Evolutionary conservation across 2,797 vertebrate species (phyloP), one percentile per base, ranked within the genome.

Genomic region (Acropternis orthonyx): DNA sequence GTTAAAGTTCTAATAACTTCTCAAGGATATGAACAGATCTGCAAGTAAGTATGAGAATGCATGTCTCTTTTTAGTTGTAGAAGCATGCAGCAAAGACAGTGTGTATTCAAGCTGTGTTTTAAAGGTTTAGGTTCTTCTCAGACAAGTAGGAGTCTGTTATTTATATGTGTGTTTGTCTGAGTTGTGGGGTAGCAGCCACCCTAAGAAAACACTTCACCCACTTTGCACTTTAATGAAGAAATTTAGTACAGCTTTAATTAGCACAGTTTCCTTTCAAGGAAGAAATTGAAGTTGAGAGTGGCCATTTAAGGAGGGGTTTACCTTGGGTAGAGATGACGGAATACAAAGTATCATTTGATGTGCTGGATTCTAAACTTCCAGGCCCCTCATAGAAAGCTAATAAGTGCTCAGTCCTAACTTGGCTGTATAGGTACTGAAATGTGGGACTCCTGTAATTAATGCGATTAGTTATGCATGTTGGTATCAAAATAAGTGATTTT

Each of bases 1-100:
- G 99, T 99, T 77, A 99, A 99, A 97, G 99, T 99, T 82, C 98
- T 99, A 85, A 99, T 99, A 96, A 99, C 99, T 10, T 99, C 99
- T 21, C 99, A 99, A 97, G 99, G 99, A 85, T 99, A 99, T 20
- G 99, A 99, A 94, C 99, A 99, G 95, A 99, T 99, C 96, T 99
- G 99, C 99, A 99, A 99, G 99, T 99, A 98, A 98, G 99, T 98
- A 14, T 77, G 54, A 46, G 63, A 92, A 24, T 41, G 10, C 16
- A 11, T 4, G 3, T 76, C 32, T 46, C n/a, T 77, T 12, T 30
- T 4, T 28, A 51, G 34, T 80, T 73, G 18, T 77, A 72, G 34
- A 73, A 66, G 61, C 22, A 32, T 56, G 13, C 43, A 76, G 20
- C 75, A 37, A 24, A 86, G 48, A 18, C 18, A 62, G 46, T 8